Base-by-base conservation (phyloP, 2,888 invertebrate genomes). In the Heliconius aoede region DNA sequence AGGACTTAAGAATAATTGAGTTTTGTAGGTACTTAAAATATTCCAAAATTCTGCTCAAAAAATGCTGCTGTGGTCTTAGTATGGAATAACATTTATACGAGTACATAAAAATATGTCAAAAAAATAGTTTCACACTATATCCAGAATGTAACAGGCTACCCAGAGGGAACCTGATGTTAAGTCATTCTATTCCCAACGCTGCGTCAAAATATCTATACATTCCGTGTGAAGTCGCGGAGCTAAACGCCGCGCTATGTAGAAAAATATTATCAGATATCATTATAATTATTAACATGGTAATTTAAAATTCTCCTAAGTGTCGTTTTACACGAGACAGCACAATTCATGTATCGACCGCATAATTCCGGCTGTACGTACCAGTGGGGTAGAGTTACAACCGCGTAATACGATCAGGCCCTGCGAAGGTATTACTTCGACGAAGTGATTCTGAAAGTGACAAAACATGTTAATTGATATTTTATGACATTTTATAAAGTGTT, bases 341-440 rank as follows among this genome's bases (percentile, higher is more conserved):
- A 81, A 79, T 73, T 76, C 81, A 40, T 69, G 64, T 26, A 55
- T 65, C 62, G 71, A 85, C 85, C 85, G 82, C 86, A 86, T 73
- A 79, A 85, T 86, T 84, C 86, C 85, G 84, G 83, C 80, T 77
- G 74, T 80, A 77, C 36, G 77, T 81, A 55, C 55, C 55, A n/a
- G 11, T 4, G n/a, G 46, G n/a, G 76, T 83, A 60, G 68, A 51
- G 73, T 85, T 83, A 82, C 84, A 76, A 84, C 84, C 85, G 73
- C 85, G 85, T 78, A 80, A 85, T 79, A 36, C 67, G 82, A 85
- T 82, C 83, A 81, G 55, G 77, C 71, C 46, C 24, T 65, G 75
- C 46, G 67, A 60, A 74, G 78, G 74, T 77, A 77, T 72, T 36
- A 76, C 73, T 79, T 79, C 78, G 72, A 72, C 71, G 79, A 79